Evolutionary conservation across 2,113 vertebrate species (phyloP), one percentile per base, ranked within the genome.

Genomic region (Poeciliopsis occidentalis): DNA sequence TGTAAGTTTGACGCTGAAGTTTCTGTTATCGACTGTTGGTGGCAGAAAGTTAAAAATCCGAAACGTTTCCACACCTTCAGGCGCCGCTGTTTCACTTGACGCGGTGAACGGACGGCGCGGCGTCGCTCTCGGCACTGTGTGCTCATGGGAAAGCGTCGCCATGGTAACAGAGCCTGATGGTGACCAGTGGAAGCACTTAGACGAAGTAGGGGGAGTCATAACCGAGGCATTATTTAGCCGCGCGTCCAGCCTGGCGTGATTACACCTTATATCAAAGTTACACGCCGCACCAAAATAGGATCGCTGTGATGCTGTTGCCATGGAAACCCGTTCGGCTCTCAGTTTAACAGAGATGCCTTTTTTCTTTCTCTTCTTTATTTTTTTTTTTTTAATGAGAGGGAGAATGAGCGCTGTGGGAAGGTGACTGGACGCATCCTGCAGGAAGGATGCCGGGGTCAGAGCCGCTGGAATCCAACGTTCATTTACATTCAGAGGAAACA

Each of bases 101-200:
- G 60, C 32, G 44, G 71, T 64, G 64, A 84, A 47, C 76, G 74
- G 86, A 81, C 51, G 60, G 32, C 34, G 37, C 79, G 63, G 77
- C 78, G 54, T 78, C 68, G 37, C 81, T 78, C 77, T 87, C 76
- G 13, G 64, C 75, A 78, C 87, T 63, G 41, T 74, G 72, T 68
- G 65, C 82, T 82, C 89, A 63, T 57, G 76, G 88, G 84, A 68
- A 83, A 84, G 76, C 86, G 76, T 94, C 39, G 81, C 93, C 93
- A 93, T 92, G 91, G 93, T 87, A 93, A 94, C 93, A 47, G 89
- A 75, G 82, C 79, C 81, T 90, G 88, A 91, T 92, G 85, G 87
- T 82, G 68, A 75, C 81, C 74, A 67, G 80, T 73, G 83, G 84
- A 87, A 88, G 85, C 92, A 89, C 87, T 92, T 85, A 86, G 82